Evolutionary conservation across 2,888 invertebrate genomes (phyloP), one percentile per base, ranked within the genome.

Genomic region (Liodrosophila aerea): DNA sequence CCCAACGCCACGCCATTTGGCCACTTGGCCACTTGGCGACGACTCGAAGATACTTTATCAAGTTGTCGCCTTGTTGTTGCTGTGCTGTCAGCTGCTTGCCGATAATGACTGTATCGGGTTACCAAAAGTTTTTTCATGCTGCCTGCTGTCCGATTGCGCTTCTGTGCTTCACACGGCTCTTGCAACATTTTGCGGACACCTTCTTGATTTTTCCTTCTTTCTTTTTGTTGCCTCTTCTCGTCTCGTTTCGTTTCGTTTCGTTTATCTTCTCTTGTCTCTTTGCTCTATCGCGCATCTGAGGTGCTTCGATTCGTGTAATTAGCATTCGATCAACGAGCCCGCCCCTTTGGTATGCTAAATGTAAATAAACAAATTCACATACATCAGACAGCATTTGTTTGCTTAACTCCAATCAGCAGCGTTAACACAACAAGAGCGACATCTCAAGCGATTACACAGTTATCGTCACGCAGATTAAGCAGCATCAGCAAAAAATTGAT

Each of bases 101-200:
- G 47, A 67, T 47, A 67, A 67, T 66, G 56, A 67, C 66, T 43
- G 46, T 65, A 65, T 65, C 65, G 46, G 67, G 56, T 65, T 65
- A 65, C 65, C 49, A n/a, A 15, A 34, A 33, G 62, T 46, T 66
- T 65, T 66, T 65, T 65, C 67, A 61, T 66, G 53, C 44, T 47
- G 53, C 11, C 16, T 15, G 15, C 36, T 46, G 27, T 2, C 40
- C 49, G 47, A 46, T 53, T 52, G 62, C 41, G 61, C 62, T 65
- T 65, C 63, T 66, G 66, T 68, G 22, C 22, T 68, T 52, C 53
- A 43, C 53, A 65, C 53, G 53, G 47, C 45, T 31, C 41, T 40
- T 67, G 57, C 67, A 67, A 49, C 58, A 57, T 50, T 34, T 41
- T 18, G 45, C 34, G 41, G 50, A 54, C 65, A 54, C 54, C 50